Conservation (phyloP, 1,140 invertebrate species). For the Aphis craccivora region DNA sequence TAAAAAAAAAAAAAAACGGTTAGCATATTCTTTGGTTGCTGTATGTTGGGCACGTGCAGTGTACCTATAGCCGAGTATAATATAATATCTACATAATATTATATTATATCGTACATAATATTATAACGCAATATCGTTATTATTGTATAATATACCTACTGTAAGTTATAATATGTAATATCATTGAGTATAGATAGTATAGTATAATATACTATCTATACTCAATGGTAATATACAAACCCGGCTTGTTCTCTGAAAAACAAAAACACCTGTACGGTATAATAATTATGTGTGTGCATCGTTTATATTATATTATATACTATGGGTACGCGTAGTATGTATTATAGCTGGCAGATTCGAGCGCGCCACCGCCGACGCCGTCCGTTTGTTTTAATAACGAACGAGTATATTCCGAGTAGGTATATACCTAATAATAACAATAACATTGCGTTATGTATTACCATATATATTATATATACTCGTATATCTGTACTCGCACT, state of each 20-base stretch:
- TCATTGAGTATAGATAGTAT: too few species aligned
- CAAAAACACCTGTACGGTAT: neutral
- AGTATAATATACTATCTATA: too few species aligned
- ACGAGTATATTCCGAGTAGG: too few species aligned
- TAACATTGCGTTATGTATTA: neutral
- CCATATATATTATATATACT: neutral
- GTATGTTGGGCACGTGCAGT: too few species aligned
- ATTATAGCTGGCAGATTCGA: neutral
- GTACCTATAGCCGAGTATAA: too few species aligned
- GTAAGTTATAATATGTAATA: neutral
- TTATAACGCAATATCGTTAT: neutral
- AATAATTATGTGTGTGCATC: neutral
- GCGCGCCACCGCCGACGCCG: too few species aligned
- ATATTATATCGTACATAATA: neutral
- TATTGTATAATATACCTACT: neutral
- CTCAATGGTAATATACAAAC: neutral
- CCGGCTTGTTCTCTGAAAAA: neutral
- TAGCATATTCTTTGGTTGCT: too few species aligned
- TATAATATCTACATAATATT: too few species aligned
- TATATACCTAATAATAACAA: too few species aligned
- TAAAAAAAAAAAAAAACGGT: neutral
- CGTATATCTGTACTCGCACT: neutral
- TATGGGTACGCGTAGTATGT: neutral
- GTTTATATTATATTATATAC: neutral
- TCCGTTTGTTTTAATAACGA: slow-evolving; percentile 1